Conservation (phyloP, 92 coral and sea anemone genomes). For the Ricordea florida region DNA sequence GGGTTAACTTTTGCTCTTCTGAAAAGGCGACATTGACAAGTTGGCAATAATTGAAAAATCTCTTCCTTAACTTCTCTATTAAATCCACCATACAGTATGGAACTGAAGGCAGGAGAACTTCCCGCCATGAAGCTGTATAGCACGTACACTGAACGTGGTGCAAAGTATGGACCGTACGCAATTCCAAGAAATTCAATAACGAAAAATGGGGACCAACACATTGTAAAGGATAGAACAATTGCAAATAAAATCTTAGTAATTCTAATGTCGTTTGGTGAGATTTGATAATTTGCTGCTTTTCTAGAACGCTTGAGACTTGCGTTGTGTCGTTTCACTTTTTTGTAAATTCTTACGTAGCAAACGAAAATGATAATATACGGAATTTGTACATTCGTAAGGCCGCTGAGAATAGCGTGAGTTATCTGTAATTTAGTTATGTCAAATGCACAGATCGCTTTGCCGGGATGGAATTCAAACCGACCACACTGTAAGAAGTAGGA, state of each 20-base stretch:
- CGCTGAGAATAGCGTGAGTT: conserved; percentile 17
- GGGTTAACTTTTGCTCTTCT: neutral
- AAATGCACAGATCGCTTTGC: conserved; percentile 50
- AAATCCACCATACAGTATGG: conserved; percentile 25
- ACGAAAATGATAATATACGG: conserved; percentile 26
- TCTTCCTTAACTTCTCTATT: conserved; percentile 17
- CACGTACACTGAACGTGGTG: conserved; percentile 19
- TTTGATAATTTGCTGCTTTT: neutral
- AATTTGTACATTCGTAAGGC: conserved; percentile 4
- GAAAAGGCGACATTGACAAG: neutral
- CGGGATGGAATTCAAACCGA: conserved; percentile 35
- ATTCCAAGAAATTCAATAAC: conserved; percentile 14
- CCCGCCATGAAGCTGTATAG: conserved; percentile 20
- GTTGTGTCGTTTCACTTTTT: conserved; percentile 17
- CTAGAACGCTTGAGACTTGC: neutral
- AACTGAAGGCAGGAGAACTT: conserved; percentile 8
- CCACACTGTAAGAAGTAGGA: conserved; percentile 39
- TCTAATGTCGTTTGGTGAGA: conserved; percentile 30
- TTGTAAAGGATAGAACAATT: conserved; percentile 30
- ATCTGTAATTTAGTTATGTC: conserved; percentile 21
- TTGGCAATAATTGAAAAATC: neutral
- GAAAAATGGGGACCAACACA: conserved; percentile 35
- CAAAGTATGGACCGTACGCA: conserved; percentile 2
- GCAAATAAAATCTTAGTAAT: conserved; percentile 40
- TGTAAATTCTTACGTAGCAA: conserved; percentile 45